These are phyloP conservation scores for Carapus acus DNA, from an alignment of 2,797 vertebrate species.

Conservation along the genomic window DNA sequence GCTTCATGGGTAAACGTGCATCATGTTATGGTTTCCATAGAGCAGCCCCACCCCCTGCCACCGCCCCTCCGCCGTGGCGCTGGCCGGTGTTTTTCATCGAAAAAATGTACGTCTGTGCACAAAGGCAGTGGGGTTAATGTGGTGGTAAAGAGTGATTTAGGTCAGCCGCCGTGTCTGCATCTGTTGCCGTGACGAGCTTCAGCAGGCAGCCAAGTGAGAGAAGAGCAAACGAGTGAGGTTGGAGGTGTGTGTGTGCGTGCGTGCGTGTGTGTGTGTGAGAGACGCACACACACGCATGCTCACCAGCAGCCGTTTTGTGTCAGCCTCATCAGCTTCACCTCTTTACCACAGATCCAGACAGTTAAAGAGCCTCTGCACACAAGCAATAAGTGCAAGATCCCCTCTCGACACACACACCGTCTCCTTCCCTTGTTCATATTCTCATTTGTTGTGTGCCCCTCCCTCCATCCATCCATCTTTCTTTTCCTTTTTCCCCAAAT, in stretches of 20 bases:
- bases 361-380: conserved; percentile 66
- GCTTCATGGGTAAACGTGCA: conserved; percentile 25
- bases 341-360: conserved; percentile 61
- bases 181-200: conserved; percentile 66
- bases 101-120: conserved; percentile 47
- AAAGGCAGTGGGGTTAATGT: conserved; percentile 72
- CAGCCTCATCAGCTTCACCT: conserved; percentile 68
- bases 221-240: conserved; percentile 49
- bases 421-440: conserved; percentile 21
- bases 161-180: conserved; percentile 70
- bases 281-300: conserved; percentile 37
- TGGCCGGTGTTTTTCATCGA: conserved; percentile 43
- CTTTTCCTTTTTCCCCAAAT: conserved; percentile 18
- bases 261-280: conserved; percentile 15
- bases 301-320: conserved; percentile 63
- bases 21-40: conserved; percentile 25
- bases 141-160: conserved; percentile 75
- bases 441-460: conserved; percentile 9
- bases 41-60: conserved; percentile 29
- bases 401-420: conserved; percentile 8
- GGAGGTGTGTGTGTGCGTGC: neutral
- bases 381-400: conserved; percentile 45
- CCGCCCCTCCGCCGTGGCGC: conserved; percentile 4
- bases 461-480: neutral
- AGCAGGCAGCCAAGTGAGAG: conserved; percentile 58